phyloP scores from a whole-genome alignment of 1,140 invertebrate genomes.

The Oryzaephilus surinamensis region DNA sequence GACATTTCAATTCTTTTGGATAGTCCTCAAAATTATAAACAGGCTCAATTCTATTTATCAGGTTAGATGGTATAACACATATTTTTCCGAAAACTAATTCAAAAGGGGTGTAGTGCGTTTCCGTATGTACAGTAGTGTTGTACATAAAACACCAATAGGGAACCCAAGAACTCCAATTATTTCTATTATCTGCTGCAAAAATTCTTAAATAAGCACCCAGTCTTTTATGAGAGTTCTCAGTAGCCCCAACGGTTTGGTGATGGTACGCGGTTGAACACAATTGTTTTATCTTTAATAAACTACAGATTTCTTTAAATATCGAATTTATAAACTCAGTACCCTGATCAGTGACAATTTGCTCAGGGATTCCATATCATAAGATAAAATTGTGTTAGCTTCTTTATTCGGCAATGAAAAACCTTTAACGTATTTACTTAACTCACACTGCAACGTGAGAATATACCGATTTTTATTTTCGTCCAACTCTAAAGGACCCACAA shows the following conservation, averaged over 20 bases:
- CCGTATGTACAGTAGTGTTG: slow-evolving; percentile 17
- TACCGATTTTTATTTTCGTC: slow-evolving; percentile 15
- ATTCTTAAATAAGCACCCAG: slow-evolving; percentile 19
- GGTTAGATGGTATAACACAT: slow-evolving; percentile 4
- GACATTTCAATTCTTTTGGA: too few species aligned
- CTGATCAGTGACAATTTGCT: slow-evolving; percentile 16
- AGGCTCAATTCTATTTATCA: neutral
- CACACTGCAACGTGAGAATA: slow-evolving; percentile 16
- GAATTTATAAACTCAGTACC: slow-evolving; percentile 17
- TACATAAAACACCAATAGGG: slow-evolving; percentile 20
- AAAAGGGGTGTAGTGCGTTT: slow-evolving; percentile 17
- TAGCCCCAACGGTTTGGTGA: slow-evolving; percentile 18
- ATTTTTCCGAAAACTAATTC: slow-evolving; percentile 23
- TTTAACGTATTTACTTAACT: slow-evolving; percentile 16
- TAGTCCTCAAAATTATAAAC: neutral
- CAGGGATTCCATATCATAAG: slow-evolving; percentile 18
- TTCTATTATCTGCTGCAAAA: slow-evolving; percentile 9
- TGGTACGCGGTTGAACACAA: slow-evolving; percentile 24
- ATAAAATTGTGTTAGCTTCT: slow-evolving; percentile 20
- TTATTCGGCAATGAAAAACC: slow-evolving; percentile 11
- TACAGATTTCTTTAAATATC: slow-evolving; percentile 14
- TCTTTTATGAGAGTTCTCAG: slow-evolving; percentile 23
- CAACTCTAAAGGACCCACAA: slow-evolving; percentile 15
- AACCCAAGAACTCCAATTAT: slow-evolving; percentile 19
- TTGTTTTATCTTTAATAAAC: slow-evolving; percentile 18